Evolutionary conservation across 1,140 invertebrate species (phyloP).

Genomic region (Camponotus floridanus): DNA sequence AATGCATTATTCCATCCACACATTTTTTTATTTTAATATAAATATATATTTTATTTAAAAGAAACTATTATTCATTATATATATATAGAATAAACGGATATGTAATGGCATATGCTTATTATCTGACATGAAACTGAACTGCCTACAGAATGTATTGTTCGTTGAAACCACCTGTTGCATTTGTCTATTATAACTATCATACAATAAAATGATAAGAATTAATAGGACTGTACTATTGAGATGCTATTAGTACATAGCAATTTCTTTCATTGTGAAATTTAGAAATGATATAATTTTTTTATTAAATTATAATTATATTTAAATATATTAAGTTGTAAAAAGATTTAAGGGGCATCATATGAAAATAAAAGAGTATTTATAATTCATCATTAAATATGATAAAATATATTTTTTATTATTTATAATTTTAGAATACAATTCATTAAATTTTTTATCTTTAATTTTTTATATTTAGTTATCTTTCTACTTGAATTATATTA

Average conservation of each 20-base stretch:
- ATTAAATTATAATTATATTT: neutral
- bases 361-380: neutral
- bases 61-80: no score
- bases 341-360: neutral
- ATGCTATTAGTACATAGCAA: neutral
- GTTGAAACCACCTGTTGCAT: conserved; percentile 21
- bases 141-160: neutral
- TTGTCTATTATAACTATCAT: neutral
- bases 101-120: neutral
- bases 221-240: neutral
- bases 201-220: neutral
- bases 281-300: neutral
- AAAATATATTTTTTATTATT: neutral
- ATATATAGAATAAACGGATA: neutral
- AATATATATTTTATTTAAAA: neutral
- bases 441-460: neutral
- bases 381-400: neutral
- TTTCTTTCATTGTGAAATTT: neutral
- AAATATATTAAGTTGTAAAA: neutral
- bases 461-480: neutral
- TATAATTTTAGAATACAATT: neutral
- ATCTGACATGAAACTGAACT: neutral
- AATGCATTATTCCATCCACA: neutral
- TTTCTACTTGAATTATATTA: neutral
- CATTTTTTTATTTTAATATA: neutral